phyloP scores from a whole-genome alignment of 2,113 vertebrate species.

The Bufo gargarizans region DNA sequence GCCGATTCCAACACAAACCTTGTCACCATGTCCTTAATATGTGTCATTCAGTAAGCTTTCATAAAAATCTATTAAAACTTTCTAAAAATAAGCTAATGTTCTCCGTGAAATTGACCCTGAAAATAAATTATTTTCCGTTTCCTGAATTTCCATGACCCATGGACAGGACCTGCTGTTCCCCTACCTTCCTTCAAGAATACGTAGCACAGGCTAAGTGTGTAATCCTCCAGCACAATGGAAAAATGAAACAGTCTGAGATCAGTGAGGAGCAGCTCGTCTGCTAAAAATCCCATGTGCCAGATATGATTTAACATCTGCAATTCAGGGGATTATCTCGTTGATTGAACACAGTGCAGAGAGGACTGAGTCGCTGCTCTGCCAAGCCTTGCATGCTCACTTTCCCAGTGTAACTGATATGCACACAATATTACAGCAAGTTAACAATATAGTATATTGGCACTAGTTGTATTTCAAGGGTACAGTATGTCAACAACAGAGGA shows the following conservation, averaged over 20 bases:
- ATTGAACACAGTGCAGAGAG: constrained; percentile 15
- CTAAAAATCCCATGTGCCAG: constrained; percentile 41
- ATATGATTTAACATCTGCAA: constrained; percentile 53
- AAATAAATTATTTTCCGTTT: not conserved
- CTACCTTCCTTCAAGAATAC: not conserved
- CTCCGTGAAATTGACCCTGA: not conserved
- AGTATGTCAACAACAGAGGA: no score
- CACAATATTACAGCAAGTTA: not conserved
- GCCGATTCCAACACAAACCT: no score
- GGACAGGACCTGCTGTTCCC: not conserved
- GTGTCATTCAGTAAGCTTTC: not conserved
- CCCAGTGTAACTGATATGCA: not conserved
- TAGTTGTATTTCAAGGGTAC: no score
- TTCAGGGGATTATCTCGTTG: constrained; percentile 43
- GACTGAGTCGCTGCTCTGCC: not conserved
- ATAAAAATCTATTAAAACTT: not conserved
- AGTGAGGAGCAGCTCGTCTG: constrained; percentile 10
- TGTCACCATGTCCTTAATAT: not conserved
- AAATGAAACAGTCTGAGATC: constrained; percentile 22
- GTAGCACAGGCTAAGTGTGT: constrained; percentile 19
- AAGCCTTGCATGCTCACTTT: not conserved
- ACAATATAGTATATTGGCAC: not conserved
- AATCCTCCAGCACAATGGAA: constrained; percentile 34
- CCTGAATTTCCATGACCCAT: not conserved
- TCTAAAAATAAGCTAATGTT: not conserved